Evolutionary conservation across 2,113 vertebrate species (phyloP).

Genomic region (Sinocyclocheilus anshuiensis): DNA sequence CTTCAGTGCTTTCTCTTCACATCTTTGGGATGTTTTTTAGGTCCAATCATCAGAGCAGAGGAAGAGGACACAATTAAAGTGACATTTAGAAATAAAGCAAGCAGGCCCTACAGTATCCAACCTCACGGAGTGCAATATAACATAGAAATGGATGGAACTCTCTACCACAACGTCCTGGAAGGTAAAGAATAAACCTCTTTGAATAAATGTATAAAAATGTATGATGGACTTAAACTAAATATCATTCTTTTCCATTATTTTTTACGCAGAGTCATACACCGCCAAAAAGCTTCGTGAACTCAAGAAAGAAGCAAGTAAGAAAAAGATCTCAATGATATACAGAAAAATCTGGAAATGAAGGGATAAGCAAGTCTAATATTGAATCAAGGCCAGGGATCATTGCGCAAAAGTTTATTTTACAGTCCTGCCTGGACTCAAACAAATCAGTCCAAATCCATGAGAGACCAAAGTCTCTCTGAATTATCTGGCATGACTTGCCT

Average conservation of each 20-base stretch:
- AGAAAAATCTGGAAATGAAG: not conserved
- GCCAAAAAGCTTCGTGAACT: conserved; percentile 72
- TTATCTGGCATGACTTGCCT: not conserved
- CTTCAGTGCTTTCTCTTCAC: no score
- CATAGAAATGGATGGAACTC: conserved; percentile 77
- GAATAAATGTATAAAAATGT: not conserved
- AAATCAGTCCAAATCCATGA: not conserved
- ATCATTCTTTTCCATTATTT: not conserved
- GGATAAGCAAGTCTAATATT: not conserved
- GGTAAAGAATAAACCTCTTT: conserved; percentile 66
- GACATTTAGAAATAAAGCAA: conserved; percentile 87
- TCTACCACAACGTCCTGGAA: conserved; percentile 65
- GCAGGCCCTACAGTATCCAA: conserved; percentile 83
- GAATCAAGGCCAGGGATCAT: not conserved
- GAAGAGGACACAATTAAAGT: conserved; percentile 85
- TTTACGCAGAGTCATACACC: conserved; percentile 68
- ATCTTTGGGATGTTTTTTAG: conserved; percentile 66
- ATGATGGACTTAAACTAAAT: not conserved
- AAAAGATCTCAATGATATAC: not conserved
- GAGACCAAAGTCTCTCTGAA: not conserved
- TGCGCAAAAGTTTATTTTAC: not conserved
- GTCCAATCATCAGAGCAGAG: conserved; percentile 88
- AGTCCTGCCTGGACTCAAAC: not conserved
- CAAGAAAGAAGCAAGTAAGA: conserved; percentile 67
- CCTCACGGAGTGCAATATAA: conserved; percentile 82